Conservation (phyloP, 2,888 invertebrate species). For the Trilocha varians region DNA sequence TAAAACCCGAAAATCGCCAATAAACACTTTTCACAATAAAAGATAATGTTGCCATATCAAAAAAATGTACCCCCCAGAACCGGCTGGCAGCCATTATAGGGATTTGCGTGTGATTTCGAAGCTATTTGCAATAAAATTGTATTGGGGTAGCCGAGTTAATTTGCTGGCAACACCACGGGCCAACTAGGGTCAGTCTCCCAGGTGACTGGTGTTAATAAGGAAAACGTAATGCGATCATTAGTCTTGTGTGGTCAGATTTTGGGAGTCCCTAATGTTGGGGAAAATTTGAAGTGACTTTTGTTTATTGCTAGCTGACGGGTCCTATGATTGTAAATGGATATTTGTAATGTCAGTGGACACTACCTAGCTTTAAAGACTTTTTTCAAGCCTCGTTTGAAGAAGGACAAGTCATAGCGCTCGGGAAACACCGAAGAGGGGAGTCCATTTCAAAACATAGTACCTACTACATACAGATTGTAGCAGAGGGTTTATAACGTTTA, state of each 20-base stretch:
- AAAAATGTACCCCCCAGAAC: slow-evolving; percentile 32
- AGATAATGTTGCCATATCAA: slow-evolving; percentile 40
- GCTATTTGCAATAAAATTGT: slow-evolving; percentile 61
- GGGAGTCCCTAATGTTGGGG: background rate
- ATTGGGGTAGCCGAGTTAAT: slow-evolving; percentile 54
- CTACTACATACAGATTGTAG: too few species aligned
- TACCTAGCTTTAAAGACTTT: too few species aligned
- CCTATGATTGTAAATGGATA: background rate
- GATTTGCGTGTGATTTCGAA: slow-evolving; percentile 52
- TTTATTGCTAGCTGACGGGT: too few species aligned
- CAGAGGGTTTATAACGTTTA: too few species aligned
- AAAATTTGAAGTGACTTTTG: too few species aligned
- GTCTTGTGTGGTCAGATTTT: background rate
- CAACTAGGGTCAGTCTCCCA: slow-evolving; percentile 3
- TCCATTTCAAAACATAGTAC: too few species aligned
- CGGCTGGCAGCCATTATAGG: slow-evolving; percentile 36
- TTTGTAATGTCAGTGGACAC: background rate
- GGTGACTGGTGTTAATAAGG: background rate
- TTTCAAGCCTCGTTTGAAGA: too few species aligned
- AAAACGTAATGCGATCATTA: background rate
- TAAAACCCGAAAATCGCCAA: slow-evolving; percentile 18
- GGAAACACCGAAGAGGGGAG: too few species aligned
- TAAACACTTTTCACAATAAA: slow-evolving; percentile 57
- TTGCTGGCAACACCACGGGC: slow-evolving; percentile 32
- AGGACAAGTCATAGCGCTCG: too few species aligned